Evolutionary conservation across 2,888 invertebrate species (phyloP).

Genomic region (Andrena hattorfiana): DNA sequence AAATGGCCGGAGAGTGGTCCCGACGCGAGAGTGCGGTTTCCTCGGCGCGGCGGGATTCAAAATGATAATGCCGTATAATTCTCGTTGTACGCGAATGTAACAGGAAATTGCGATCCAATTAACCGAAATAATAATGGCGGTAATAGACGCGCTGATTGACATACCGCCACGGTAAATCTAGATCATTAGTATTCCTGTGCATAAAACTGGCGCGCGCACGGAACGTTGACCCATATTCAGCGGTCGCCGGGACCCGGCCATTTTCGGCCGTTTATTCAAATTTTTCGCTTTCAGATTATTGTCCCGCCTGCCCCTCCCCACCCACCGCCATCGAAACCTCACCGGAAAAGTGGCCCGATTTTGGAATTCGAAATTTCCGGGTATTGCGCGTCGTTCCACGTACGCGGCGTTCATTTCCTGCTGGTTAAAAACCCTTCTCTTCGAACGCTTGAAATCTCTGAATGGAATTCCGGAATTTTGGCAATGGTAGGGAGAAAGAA

Average conservation of each 20-base stretch:
- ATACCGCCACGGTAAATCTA: constrained; percentile 54
- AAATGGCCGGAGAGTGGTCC: background rate
- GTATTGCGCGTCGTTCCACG: constrained; percentile 15
- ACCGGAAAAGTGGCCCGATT: constrained; percentile 30
- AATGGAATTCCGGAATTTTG: background rate
- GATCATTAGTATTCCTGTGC: constrained; percentile 54
- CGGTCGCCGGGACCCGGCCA: background rate
- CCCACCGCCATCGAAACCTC: constrained; percentile 4
- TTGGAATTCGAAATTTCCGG: constrained; percentile 43
- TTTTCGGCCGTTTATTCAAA: constrained; percentile 48
- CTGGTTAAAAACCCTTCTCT: constrained; percentile 1
- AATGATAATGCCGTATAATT: constrained; percentile 62
- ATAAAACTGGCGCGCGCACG: constrained; percentile 7
- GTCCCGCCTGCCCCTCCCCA: background rate
- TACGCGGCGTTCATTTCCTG: constrained; percentile 22
- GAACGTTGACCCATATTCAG: constrained; percentile 25
- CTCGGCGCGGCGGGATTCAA: constrained; percentile 34
- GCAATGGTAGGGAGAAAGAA: background rate
- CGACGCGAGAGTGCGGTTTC: constrained; percentile 41
- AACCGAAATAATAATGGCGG: constrained; percentile 67
- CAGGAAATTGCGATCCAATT: constrained; percentile 68
- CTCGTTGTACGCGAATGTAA: constrained; percentile 50
- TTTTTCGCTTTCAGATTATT: constrained; percentile 56
- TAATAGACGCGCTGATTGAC: constrained; percentile 65
- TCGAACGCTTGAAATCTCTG: background rate